Percentiles rank a stretch among this genome's conserved stretches.
Conservation (phyloP, 2,797 vertebrate species). For the Hyperoplus lanceolatus region DNA sequence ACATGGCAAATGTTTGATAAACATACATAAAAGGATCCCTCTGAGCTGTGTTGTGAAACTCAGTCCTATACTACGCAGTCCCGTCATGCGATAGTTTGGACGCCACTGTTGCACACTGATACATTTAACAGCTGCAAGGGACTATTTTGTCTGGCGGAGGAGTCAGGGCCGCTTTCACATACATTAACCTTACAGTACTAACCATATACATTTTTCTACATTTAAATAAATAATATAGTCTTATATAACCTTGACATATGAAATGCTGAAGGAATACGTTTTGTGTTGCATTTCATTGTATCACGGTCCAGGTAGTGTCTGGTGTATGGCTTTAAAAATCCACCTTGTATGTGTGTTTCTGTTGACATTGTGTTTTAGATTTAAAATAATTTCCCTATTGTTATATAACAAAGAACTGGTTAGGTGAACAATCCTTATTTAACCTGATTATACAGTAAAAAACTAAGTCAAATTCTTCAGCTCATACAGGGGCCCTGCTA, state of each 20-base stretch:
- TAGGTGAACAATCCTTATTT: not conserved
- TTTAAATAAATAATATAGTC: not conserved
- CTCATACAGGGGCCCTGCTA: conserved; percentile 12
- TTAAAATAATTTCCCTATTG: not conserved
- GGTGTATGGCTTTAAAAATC: not conserved
- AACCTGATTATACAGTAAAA: conserved; percentile 16
- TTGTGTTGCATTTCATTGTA: not conserved
- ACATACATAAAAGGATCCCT: conserved; percentile 7
- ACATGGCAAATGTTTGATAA: not conserved
- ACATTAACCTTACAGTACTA: not conserved
- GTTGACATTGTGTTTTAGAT: not conserved
- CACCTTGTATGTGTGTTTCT: conserved; percentile 14
- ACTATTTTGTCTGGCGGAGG: conserved; percentile 29
- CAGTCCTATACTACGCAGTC: conserved; percentile 45
- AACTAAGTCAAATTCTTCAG: not conserved
- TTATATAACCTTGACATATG: too few species aligned
- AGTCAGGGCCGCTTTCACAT: conserved; percentile 24
- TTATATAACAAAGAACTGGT: conserved; percentile 9
- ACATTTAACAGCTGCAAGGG: conserved; percentile 78
- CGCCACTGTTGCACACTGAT: conserved; percentile 64
- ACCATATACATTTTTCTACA: not conserved
- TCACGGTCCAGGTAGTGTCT: not conserved
- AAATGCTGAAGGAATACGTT: not conserved
- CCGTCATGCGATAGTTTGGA: conserved; percentile 67
- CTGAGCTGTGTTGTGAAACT: conserved; percentile 41